Percentiles rank a stretch among this genome's conserved stretches.
phyloP scores from a whole-genome alignment of 2,113 vertebrate genomes.

The Eretmochelys imbricata region DNA sequence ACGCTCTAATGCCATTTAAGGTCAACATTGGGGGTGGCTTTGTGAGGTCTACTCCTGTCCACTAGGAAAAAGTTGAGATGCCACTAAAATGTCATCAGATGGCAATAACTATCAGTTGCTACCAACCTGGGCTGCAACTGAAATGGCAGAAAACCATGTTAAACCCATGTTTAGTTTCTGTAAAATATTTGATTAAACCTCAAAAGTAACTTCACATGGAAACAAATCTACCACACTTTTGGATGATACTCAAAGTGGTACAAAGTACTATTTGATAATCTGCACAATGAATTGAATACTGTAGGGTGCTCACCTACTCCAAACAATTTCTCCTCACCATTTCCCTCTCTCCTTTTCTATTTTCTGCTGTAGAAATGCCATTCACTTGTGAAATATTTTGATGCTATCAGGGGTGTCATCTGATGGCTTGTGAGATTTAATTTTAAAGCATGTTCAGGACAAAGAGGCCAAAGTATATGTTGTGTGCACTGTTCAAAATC shows the following conservation, averaged over 20 bases:
- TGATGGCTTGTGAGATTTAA: neutral
- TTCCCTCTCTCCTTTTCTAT: neutral
- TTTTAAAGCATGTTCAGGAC: neutral
- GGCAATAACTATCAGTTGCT: no score
- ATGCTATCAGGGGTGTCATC: neutral
- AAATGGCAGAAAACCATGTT: no score
- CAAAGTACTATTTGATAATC: conserved; percentile 17
- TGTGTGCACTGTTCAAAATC: neutral
- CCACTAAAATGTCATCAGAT: no score
- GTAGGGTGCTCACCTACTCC: neutral
- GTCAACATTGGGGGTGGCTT: no score
- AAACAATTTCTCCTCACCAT: neutral
- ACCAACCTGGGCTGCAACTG: no score
- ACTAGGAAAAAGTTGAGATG: no score
- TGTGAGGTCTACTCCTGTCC: no score
- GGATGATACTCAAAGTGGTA: neutral
- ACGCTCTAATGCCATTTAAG: no score
- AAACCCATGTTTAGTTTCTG: no score
- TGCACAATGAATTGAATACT: neutral
- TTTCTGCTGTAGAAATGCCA: conserved; percentile 4
- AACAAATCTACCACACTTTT: neutral
- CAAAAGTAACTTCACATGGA: neutral
- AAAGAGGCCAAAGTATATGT: neutral
- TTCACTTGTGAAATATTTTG: neutral
- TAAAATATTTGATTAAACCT: neutral